Base-by-base conservation (phyloP, 2,888 invertebrate species). In the Xiphydria camelus region DNA sequence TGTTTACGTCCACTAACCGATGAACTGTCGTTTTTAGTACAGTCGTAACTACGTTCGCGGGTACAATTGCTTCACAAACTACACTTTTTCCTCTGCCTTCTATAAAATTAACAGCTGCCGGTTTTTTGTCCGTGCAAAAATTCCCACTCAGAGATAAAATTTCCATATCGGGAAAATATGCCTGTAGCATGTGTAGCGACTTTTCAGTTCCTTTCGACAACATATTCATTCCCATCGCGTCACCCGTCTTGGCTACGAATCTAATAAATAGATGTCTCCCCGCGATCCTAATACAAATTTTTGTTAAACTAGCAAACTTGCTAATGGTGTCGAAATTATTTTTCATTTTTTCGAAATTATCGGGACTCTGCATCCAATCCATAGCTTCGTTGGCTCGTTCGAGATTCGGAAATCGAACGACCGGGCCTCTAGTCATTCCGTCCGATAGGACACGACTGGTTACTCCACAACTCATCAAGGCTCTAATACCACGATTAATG, bases 211-310 rank as follows among this genome's bases (percentile, higher is more conserved):
- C 97, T 80, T 98, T 98, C 0, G 96, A 96, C 0, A 98, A 82
- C 98, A 98, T 99, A 71, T 98, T 99, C 99, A 99, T 99, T 33
- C 99, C 99, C 99, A 99, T 99, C 2, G 99, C 99, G 74, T 99
- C 99, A 0, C 99, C 99, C 1, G 98, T 98, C 2, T 85, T 86
- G 0, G 98, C 96, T 41, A 91, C 87, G 76, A 99, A 99, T 57
- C 97, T 82, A 34, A 98, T 82, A 72, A 91, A 97, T 10, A 97
- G 76, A 41, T 87, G 85, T 9, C 93, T 84, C 0, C 97, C 97
- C 41, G 92, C 93, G 51, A 94, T 89, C 10, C 87, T 86, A 31
- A 89, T 82, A 41, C 91, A 87, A 9, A 96, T 80, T 62, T 85
- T 88, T 63, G 86, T 85, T 1, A 99, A 80, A 29, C 90, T 83